These are phyloP conservation scores for Eleutherodactylus coqui DNA, from an alignment of 2,797 vertebrate species.

Conservation along the genomic window DNA sequence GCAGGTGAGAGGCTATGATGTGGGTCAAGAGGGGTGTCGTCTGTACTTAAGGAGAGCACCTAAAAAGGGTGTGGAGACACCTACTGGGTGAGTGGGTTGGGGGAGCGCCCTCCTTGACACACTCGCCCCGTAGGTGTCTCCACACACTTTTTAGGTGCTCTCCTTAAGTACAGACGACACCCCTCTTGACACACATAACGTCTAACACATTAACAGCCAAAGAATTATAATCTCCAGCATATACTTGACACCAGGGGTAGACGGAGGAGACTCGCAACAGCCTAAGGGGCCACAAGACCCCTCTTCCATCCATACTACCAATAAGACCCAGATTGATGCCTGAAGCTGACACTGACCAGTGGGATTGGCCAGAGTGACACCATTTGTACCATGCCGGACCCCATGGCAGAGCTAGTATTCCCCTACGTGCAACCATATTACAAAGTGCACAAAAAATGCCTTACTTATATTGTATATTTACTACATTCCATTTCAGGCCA, in stretches of 20 bases:
- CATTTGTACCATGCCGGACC: neutral
- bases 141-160: too few species aligned
- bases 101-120: too few species aligned
- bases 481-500: neutral
- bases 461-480: neutral
- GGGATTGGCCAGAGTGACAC: neutral
- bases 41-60: too few species aligned
- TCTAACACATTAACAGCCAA: neutral
- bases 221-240: neutral
- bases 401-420: neutral
- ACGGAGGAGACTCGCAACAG: neutral
- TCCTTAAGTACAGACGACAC: too few species aligned
- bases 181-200: too few species aligned
- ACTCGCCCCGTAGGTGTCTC: too few species aligned
- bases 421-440: neutral
- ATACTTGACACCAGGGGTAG: neutral
- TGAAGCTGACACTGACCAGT: neutral
- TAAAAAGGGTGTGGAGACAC: too few species aligned
- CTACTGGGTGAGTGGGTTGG: too few species aligned
- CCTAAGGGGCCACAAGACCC: neutral
- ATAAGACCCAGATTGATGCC: accelerated
- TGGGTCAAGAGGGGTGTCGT: too few species aligned
- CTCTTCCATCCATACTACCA: neutral
- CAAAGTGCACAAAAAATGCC: neutral
- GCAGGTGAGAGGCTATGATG: too few species aligned